Percentiles rank a stretch among this genome's conserved stretches.
Evolutionary conservation across 1,140 invertebrate species (phyloP).

Genomic region (Dendrolimus punctatus): DNA sequence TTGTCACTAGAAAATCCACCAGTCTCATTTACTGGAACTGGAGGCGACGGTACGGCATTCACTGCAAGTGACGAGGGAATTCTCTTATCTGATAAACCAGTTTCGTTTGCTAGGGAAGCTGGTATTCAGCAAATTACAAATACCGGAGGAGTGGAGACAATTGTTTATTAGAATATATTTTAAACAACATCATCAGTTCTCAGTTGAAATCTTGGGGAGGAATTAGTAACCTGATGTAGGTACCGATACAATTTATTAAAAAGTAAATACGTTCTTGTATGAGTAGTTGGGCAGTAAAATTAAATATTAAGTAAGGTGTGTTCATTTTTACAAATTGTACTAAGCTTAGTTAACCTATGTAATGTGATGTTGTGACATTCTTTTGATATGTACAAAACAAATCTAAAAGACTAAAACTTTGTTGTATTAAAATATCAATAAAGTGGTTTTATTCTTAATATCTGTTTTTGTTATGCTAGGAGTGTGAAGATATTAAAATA

Average conservation of each 20-base stretch:
- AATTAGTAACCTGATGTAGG: too few relatives aligned
- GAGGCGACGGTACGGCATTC: conserved; percentile 22
- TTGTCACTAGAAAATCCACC: conserved; percentile 20
- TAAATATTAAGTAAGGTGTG: too few relatives aligned
- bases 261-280: too few relatives aligned
- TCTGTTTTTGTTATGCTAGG: not conserved
- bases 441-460: too few relatives aligned
- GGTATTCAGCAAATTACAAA: conserved; percentile 44
- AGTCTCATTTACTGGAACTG: conserved; percentile 32
- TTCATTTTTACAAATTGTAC: too few relatives aligned
- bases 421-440: too few relatives aligned
- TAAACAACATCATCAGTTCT: not conserved
- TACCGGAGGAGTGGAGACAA: conserved; percentile 38
- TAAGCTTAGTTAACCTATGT: too few relatives aligned
- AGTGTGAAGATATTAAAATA: not conserved
- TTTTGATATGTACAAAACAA: too few relatives aligned
- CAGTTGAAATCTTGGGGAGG: not conserved
- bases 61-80: conserved; percentile 21
- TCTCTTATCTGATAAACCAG: conserved; percentile 26
- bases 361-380: too few relatives aligned
- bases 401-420: too few relatives aligned
- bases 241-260: too few relatives aligned
- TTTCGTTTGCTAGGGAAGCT: conserved; percentile 38
- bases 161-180: conserved; percentile 23
- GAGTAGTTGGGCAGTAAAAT: too few relatives aligned